Evolutionary conservation across 2,113 vertebrate genomes (phyloP), one percentile per base, ranked within the genome.

Genomic region (Terrapene triunguis): DNA sequence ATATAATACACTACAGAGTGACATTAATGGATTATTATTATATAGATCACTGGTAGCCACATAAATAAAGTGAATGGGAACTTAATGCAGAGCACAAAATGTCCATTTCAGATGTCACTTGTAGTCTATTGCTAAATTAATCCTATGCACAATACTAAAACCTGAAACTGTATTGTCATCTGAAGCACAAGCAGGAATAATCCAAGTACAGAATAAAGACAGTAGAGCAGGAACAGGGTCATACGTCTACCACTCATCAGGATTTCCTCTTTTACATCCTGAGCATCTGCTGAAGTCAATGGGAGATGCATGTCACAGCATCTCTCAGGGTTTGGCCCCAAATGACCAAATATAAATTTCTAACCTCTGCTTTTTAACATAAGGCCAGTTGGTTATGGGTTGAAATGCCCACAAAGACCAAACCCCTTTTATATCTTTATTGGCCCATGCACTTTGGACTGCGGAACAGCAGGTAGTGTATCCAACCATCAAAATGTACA

Each of bases 11-110:
- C 65, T 69, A n/a, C 7, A n/a, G 35, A n/a, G 35, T n/a, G 8
- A 65, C 14, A 65, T 65, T 69, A 35, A n/a, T 69, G 65, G 65
- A 32, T 21, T 69, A n/a, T 7, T 8, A 3, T 48, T 16, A 25
- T 4, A 29, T 0, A 1, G 65, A 22, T 5, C 13, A 11, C 3
- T 17, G 3, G 24, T 3, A 10, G 5, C 25, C 2, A 5, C 72
- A 24, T 42, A 25, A 76, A 24, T 44, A n/a, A 69, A 69, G 59
- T 76, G 42, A 76, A 76, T 42, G 19, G 21, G 21, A 42, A 76
- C 44, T 2, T 78, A 32, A 47, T 10, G 6, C 0, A 7, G 47
- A 84, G 51, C 57, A n/a, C 84, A 79, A 10, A 53, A 29, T 0
- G 0, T 1, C 47, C 53, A 2, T 48, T 81, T 54, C 24, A 16